Conservation (phyloP, 2,113 vertebrate genomes). For the Vombatus ursinus region DNA sequence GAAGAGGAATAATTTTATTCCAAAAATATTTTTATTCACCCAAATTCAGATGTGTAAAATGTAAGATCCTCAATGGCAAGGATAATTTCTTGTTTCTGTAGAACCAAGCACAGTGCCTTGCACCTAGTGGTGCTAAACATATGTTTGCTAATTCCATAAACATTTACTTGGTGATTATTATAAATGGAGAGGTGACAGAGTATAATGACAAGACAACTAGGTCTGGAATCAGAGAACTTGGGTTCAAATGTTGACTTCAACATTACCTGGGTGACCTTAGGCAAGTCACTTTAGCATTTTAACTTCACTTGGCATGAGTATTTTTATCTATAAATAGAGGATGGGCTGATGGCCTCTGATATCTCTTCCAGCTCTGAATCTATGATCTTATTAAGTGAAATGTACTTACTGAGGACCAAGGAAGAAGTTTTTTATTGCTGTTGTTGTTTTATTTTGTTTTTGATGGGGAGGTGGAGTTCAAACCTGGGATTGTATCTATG, state of each 20-base stretch:
- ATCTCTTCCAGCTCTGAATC: not conserved
- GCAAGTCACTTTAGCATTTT: not conserved
- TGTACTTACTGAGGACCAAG: not conserved
- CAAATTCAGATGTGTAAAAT: not conserved
- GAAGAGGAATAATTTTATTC: not conserved
- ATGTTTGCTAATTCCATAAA: not conserved
- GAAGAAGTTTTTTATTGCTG: too few relatives aligned
- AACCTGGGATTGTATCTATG: not conserved
- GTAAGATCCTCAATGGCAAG: not conserved
- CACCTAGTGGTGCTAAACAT: not conserved
- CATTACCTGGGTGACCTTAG: not conserved
- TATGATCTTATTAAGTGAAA: not conserved
- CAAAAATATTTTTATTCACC: not conserved
- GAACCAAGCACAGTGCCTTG: not conserved
- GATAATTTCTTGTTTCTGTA: not conserved
- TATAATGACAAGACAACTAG: not conserved
- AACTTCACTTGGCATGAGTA: not conserved
- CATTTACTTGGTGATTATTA: not conserved
- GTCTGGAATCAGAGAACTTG: not conserved
- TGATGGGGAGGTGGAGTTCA: not conserved
- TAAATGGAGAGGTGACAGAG: not conserved
- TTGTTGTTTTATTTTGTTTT: too few relatives aligned
- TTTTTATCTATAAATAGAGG: not conserved
- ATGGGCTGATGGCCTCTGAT: not conserved
- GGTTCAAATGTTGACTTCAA: not conserved